Percentiles rank a stretch among this genome's conserved stretches.
These are phyloP conservation scores for Quiscalus mexicanus DNA, from an alignment of 2,113 vertebrate genomes.

Conservation along the genomic window DNA sequence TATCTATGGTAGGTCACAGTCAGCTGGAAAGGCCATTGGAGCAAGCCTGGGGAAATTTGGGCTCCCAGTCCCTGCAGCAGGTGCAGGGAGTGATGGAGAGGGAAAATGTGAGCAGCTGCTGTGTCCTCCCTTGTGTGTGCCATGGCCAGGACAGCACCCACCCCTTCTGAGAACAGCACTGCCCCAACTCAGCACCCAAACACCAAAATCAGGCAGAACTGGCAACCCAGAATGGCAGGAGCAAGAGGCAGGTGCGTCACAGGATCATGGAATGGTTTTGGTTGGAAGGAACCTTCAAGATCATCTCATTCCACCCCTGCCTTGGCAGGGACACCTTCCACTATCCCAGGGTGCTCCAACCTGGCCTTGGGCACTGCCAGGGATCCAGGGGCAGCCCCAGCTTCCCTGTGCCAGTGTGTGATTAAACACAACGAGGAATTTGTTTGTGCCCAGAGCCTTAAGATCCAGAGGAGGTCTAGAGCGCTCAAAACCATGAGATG, in stretches of 20 bases:
- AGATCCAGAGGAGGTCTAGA: neutral
- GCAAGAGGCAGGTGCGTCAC: neutral
- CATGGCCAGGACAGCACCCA: neutral
- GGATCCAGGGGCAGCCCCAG: neutral
- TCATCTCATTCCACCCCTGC: neutral
- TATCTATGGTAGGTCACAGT: rapidly evolving
- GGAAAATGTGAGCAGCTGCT: neutral
- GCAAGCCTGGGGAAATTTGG: neutral
- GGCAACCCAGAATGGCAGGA: neutral
- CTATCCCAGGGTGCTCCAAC: rapidly evolving
- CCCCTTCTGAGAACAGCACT: neutral
- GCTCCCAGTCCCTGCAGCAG: neutral
- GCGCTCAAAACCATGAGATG: neutral
- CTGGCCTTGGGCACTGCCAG: neutral
- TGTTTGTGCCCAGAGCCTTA: neutral
- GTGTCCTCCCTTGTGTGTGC: neutral
- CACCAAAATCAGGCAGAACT: neutral
- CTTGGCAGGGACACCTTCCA: neutral
- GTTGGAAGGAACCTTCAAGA: neutral
- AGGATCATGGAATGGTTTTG: neutral
- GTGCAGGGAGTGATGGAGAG: neutral
- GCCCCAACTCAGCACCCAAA: neutral
- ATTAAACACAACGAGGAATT: neutral
- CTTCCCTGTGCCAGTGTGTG: neutral
- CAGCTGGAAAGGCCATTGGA: neutral